Conservation (phyloP, 2,888 invertebrate genomes). For the Trisateles emortualis region DNA sequence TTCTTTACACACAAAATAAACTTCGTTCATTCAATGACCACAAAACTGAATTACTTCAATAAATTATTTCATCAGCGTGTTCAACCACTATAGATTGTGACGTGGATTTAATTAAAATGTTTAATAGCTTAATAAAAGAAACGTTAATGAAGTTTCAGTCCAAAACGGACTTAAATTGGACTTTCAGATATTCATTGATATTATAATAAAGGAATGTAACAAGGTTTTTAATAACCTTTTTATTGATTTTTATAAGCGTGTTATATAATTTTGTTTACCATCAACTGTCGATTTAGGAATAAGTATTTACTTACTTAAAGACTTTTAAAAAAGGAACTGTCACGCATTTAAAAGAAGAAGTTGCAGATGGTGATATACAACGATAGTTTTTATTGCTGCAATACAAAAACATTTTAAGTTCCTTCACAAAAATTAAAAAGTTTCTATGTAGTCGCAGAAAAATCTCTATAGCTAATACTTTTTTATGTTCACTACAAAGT, state of each 20-base stretch:
- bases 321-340: no score
- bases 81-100: slow-evolving; percentile 26
- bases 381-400: no score
- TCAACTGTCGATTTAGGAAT: no score
- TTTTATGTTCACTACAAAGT: slow-evolving; percentile 18
- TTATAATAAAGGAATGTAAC: background rate
- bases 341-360: no score
- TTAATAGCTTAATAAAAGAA: slow-evolving; percentile 42
- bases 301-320: no score
- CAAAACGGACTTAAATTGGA: slow-evolving; percentile 10
- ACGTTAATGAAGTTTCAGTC: slow-evolving; percentile 30
- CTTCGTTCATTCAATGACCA: background rate
- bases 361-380: no score
- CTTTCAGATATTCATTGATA: slow-evolving; percentile 27
- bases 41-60: slow-evolving; percentile 33
- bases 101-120: slow-evolving; percentile 43
- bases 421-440: no score
- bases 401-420: no score
- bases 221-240: background rate
- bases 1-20: background rate
- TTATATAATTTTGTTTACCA: no score
- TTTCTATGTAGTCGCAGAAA: no score
- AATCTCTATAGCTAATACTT: slow-evolving; percentile 5
- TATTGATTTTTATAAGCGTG: background rate
- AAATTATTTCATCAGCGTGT: slow-evolving; percentile 36